Base-by-base conservation (phyloP, 1,140 invertebrate species). In the Liolophura sinensis region DNA sequence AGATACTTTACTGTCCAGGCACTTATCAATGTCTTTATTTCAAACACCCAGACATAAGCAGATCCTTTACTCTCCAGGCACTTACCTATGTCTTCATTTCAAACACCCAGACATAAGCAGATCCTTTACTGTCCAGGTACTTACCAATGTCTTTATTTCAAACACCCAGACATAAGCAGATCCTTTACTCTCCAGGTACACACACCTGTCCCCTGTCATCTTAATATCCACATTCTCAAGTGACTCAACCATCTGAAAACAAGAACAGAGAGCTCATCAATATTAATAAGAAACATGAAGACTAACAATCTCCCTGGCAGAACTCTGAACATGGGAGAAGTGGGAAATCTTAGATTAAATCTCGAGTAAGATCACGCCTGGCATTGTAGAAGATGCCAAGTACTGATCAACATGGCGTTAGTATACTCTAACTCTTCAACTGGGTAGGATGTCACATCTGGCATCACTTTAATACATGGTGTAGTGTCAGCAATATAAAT, bases 181-280 rank as follows among this genome's bases (percentile, higher is more conserved):
- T 62, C 78, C 69, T 54, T 81, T 81, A 24, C 79, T 73, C 54
- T 76, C 74, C 57, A 70, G 72, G 64, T 77, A 81, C 24, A 77
- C 69, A 55, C 65, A 68, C 18, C 75, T 60, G 20, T 74, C 69
- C 50, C 73, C 57, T 22, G 31, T 22, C 60, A 67, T 73, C 0
- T 56, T 69, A 0, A 81, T 51, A 0, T 65, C 25, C 5, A 79
- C 75, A 46, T 68, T 74, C 22, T 67, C 55, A 15, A 76, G 20
- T 7, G 65, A 52, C 51, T 81, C 79, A 61, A 69, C 64, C 40
- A 81, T 77, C 79, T 81, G 65, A 60, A 60, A 48, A 40, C 31
- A 40, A 40, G 31, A 40, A 40, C 31, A 40, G 31, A 40, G 31
- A 40, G 9, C 9, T 40, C 31, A 40, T 3, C 31, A 40, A 40